Conservation (phyloP, 2,888 invertebrate species). For the Pheosia tremula region DNA sequence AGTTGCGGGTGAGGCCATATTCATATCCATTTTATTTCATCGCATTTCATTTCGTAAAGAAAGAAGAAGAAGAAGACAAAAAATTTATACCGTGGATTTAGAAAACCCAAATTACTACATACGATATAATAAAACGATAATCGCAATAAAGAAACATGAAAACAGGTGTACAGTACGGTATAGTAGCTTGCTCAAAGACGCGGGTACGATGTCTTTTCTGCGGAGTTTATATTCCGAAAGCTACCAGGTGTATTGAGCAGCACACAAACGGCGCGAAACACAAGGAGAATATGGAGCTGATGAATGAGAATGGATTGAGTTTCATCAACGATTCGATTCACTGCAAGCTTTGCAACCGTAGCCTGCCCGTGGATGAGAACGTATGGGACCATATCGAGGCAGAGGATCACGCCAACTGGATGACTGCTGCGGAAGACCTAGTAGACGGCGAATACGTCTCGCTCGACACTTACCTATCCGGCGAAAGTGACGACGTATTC, state of each 20-base stretch:
- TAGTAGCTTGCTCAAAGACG: conserved; percentile 62
- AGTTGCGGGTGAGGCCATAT: too few species aligned
- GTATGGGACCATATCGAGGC: conserved; percentile 56
- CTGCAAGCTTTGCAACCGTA: conserved; percentile 60
- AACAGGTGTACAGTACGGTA: conserved; percentile 56
- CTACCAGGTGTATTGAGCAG: conserved; percentile 67
- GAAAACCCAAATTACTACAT: conserved; percentile 1
- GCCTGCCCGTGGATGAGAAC: conserved; percentile 54
- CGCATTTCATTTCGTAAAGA: too few species aligned
- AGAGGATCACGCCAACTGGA: conserved; percentile 63
- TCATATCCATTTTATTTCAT: too few species aligned
- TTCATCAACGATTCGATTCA: conserved; percentile 50
- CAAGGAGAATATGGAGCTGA: conserved; percentile 60
- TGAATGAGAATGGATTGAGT: conserved; percentile 60
- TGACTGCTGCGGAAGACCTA: conserved; percentile 60
- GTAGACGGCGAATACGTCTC: conserved; percentile 63
- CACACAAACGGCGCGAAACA: conserved; percentile 66
- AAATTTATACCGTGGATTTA: too few species aligned
- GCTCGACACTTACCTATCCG: conserved; percentile 54
- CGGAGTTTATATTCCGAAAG: conserved; percentile 66
- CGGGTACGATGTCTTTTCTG: conserved; percentile 67
- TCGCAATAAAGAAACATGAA: conserved; percentile 53
- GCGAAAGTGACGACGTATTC: conserved; percentile 54
- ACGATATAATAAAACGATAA: conserved; percentile 13
- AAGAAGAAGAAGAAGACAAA: too few species aligned